These are phyloP conservation scores for Papilio xuthus DNA, from an alignment of 1,140 invertebrate species.

Conservation along the genomic window DNA sequence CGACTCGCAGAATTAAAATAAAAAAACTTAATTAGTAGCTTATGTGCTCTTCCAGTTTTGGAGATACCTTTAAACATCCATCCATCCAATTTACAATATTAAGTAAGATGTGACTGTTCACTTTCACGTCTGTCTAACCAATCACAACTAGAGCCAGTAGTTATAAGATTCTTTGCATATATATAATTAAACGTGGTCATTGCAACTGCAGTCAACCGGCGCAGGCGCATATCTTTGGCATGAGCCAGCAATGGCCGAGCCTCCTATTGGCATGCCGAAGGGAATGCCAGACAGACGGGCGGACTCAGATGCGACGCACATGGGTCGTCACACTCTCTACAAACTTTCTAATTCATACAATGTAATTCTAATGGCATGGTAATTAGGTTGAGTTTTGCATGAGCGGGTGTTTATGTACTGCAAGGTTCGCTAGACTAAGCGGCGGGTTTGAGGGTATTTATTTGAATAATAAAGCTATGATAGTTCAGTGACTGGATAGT, in stretches of 20 bases:
- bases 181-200: not conserved
- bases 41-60: too few relatives aligned
- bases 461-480: conserved; percentile 18
- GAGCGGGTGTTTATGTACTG: not conserved
- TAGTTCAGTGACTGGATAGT: conserved; percentile 10
- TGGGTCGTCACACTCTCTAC: conserved; percentile 56
- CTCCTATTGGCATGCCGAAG: conserved; percentile 5
- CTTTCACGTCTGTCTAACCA: too few relatives aligned
- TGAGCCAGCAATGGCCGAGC: not conserved
- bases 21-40: too few relatives aligned
- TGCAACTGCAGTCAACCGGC: not conserved
- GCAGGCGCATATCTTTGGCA: not conserved
- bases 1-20: too few relatives aligned
- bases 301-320: conserved; percentile 50
- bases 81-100: not conserved
- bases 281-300: conserved; percentile 1
- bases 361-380: conserved; percentile 5
- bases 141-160: not conserved
- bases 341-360: conserved; percentile 30
- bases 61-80: too few relatives aligned
- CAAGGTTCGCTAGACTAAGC: conserved; percentile 5
- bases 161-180: not conserved
- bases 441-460: conserved; percentile 12
- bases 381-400: conserved; percentile 36
- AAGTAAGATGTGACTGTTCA: not conserved